phyloP scores from a whole-genome alignment of 2,888 invertebrate species.

The Halocaridina rubra region DNA sequence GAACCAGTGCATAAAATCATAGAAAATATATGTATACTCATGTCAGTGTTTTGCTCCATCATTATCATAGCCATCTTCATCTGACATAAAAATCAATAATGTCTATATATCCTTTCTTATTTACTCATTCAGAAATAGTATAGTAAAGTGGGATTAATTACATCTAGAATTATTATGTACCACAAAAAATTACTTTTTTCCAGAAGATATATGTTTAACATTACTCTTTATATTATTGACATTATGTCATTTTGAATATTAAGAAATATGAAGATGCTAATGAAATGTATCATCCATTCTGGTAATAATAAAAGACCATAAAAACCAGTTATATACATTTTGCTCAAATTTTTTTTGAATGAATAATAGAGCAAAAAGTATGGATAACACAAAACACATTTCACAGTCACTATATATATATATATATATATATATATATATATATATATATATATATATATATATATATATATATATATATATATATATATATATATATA shows the following conservation, averaged over 20 bases:
- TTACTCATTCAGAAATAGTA: not conserved
- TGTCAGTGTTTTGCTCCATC: not conserved
- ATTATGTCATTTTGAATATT: not conserved
- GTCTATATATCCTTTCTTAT: not conserved
- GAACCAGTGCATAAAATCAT: not conserved
- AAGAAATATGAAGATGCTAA: constrained; percentile 17
- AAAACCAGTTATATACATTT: too few relatives aligned
- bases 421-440: too few relatives aligned
- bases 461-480: too few relatives aligned
- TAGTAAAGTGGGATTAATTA: constrained; percentile 11
- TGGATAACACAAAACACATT: too few relatives aligned
- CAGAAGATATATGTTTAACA: not conserved
- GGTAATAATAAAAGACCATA: too few relatives aligned
- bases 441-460: too few relatives aligned
- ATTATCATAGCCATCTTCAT: too few relatives aligned
- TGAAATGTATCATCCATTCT: constrained; percentile 32
- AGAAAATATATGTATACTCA: not conserved
- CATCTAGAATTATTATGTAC: not conserved
- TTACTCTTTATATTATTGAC: not conserved
- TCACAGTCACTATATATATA: too few relatives aligned
- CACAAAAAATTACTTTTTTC: constrained; percentile 10
- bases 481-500: too few relatives aligned
- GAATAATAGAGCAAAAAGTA: too few relatives aligned
- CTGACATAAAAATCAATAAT: not conserved
- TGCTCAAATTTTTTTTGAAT: too few relatives aligned